Evolutionary conservation across 2,797 vertebrate genomes (phyloP).

Genomic region (Amblyraja radiata): DNA sequence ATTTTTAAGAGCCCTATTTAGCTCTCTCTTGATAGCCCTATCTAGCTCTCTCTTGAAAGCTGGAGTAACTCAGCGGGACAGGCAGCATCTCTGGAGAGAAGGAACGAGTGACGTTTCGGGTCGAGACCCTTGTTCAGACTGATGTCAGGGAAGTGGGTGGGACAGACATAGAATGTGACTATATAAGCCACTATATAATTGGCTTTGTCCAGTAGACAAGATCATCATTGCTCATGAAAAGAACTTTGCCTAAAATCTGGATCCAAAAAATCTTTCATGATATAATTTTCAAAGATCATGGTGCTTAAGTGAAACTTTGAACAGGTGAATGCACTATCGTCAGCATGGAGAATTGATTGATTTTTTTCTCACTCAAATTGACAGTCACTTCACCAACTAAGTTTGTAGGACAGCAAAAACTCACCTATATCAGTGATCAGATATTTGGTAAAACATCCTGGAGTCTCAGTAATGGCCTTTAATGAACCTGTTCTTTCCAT

Average conservation of each 20-base stretch:
- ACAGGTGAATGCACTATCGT: background rate
- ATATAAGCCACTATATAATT: background rate
- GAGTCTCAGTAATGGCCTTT: background rate
- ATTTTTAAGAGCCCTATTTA: too few species aligned
- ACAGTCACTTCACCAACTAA: slow-evolving; percentile 18
- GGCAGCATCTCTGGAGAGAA: too few species aligned
- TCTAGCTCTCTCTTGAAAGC: too few species aligned
- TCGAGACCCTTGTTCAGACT: too few species aligned
- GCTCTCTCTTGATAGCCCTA: too few species aligned
- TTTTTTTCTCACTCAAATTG: slow-evolving; percentile 7
- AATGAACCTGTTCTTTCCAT: background rate
- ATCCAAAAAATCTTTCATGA: background rate
- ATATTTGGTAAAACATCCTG: background rate
- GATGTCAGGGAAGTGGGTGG: too few species aligned
- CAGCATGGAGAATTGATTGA: background rate
- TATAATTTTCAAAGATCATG: background rate
- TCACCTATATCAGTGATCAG: background rate
- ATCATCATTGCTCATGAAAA: background rate
- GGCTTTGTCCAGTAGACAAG: background rate
- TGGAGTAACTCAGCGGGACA: too few species aligned
- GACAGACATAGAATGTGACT: too few species aligned
- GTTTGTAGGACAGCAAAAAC: background rate
- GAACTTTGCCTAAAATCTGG: background rate
- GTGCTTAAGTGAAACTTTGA: background rate
- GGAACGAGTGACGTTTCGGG: too few species aligned